phyloP scores from a whole-genome alignment of 2,888 invertebrate species.

The Invenusta paracnida region DNA sequence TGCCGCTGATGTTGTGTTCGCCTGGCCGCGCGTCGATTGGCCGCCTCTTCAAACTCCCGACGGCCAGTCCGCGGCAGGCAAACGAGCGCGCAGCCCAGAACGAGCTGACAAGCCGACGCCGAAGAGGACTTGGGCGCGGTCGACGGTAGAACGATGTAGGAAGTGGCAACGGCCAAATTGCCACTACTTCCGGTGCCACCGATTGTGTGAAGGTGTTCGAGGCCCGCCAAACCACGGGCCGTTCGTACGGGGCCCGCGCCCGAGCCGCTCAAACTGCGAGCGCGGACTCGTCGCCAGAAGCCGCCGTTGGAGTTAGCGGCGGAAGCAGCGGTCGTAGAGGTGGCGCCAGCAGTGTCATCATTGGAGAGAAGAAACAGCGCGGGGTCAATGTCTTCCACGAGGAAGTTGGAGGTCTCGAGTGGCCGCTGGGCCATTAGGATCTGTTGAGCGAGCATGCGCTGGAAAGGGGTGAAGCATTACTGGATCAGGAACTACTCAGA shows the following conservation, averaged over 20 bases:
- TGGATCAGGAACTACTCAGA: no score
- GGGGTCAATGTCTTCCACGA: background rate
- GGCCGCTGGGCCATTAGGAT: background rate
- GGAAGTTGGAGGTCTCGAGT: background rate
- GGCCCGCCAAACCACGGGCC: background rate
- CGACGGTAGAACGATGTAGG: background rate
- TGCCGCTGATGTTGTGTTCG: background rate
- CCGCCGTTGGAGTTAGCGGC: background rate
- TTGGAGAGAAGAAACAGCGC: background rate
- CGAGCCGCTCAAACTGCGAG: background rate
- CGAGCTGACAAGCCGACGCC: background rate
- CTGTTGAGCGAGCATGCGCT: background rate
- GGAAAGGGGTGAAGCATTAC: background rate
- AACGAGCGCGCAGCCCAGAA: background rate
- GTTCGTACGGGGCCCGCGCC: background rate
- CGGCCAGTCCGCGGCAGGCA: background rate
- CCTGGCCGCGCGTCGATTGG: background rate
- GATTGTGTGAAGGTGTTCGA: background rate
- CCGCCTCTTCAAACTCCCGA: conserved; percentile 6
- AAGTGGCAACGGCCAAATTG: background rate
- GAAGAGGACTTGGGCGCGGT: no score
- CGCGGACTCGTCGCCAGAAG: conserved; percentile 5
- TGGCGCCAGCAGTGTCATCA: background rate
- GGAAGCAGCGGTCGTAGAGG: background rate
- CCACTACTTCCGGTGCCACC: background rate